Evolutionary conservation across 2,888 invertebrate genomes (phyloP), one percentile per base, ranked within the genome.

Genomic region (Netelia inedita): DNA sequence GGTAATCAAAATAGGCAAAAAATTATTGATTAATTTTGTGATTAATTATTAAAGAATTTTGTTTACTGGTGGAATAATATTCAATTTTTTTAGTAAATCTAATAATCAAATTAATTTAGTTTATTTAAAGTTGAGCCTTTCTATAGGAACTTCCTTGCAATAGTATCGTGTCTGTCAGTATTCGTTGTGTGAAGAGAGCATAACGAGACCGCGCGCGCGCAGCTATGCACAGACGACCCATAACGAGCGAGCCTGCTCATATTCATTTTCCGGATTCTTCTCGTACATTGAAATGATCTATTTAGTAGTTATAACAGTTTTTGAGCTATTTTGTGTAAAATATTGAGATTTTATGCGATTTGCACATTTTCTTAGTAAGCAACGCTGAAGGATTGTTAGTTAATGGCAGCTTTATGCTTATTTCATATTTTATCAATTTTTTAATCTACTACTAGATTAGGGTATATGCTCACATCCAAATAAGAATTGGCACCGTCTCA

Each of bases 101-200:
- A 5, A 50, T 14, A 50, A 50, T 2, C 59, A 59, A 16, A 8
- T 9, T 16, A 23, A 71, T 53, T 2, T 9, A 76, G 14, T 55
- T n/a, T 61, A 43, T 68, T 65, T 59, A 41, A 61, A 43, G 78
- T 73, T 72, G 59, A 75, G 75, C 65, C 55, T 79, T 74, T 79
- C 43, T 57, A 10, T 50, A 2, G 23, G 72, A 72, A 14, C n/a
- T 50, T 50, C 55, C 3, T 55, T 55, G 11, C n/a, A 19, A 3
- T 9, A 5, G n/a, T n/a, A 9, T 8, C n/a, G n/a, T 19, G n/a
- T 55, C n/a, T 55, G 41, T 55, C 11, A 35, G 10, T 71, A 85
- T 78, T 81, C 85, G 85, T 63, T 68, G 82, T 90, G 91, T 89
- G 92, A 88, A 92, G 92, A 92, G 92, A 92, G 92, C 92, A 92